phyloP scores from a whole-genome alignment of 2,888 invertebrate species.

The Lasioglossum pauxillum region DNA sequence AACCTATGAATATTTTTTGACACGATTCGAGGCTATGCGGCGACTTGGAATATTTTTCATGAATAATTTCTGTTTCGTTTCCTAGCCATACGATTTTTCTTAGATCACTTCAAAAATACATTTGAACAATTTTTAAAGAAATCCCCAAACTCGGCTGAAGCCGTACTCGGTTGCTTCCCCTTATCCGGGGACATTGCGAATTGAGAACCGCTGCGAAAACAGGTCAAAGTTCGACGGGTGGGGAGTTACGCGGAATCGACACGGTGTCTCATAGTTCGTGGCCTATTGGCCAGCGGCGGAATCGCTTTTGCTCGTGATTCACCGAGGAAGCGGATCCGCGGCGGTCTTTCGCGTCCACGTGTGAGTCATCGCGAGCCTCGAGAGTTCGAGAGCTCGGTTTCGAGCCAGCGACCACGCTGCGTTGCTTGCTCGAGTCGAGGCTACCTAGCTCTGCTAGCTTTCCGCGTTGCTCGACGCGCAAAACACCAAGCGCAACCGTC shows the following conservation, averaged over 20 bases:
- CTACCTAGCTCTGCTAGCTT: not conserved
- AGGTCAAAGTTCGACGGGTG: constrained; percentile 7
- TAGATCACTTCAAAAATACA: no score
- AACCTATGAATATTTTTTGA: no score
- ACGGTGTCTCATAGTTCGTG: constrained; percentile 20
- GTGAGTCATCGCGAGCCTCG: constrained; percentile 66
- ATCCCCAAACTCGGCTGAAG: no score
- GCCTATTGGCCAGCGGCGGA: constrained; percentile 41
- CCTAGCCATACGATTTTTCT: no score
- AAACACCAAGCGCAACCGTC: not conserved
- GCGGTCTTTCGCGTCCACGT: constrained; percentile 32
- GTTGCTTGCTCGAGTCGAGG: constrained; percentile 5
- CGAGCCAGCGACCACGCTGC: constrained; percentile 61
- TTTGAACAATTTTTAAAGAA: no score
- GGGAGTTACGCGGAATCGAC: constrained; percentile 1
- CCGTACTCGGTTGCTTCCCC: not conserved
- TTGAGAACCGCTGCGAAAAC: not conserved
- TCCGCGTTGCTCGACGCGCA: constrained; percentile 9
- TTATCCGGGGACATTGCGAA: not conserved
- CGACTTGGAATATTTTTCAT: no score
- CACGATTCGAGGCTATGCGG: no score
- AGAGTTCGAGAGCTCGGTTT: constrained; percentile 55
- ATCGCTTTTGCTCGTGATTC: constrained; percentile 61
- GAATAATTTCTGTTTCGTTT: no score
- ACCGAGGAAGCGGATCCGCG: constrained; percentile 63